phyloP scores from a whole-genome alignment of 2,888 invertebrate genomes.

The Mesoligia furuncula region DNA sequence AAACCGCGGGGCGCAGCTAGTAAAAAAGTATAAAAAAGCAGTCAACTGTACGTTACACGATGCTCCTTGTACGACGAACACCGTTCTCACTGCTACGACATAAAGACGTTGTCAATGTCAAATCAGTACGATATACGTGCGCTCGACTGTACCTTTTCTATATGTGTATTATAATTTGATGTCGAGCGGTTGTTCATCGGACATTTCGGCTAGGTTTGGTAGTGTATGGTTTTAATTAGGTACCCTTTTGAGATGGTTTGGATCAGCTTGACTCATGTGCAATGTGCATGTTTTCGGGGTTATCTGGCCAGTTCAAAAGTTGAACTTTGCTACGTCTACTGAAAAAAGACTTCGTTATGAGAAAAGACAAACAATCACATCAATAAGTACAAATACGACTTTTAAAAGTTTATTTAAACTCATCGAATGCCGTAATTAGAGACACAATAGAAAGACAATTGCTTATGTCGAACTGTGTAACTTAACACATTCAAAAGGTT shows the following conservation, averaged over 20 bases:
- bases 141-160: conserved; percentile 29
- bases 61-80: too few relatives aligned
- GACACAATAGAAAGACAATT: too few relatives aligned
- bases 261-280: not conserved
- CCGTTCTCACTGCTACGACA: too few relatives aligned
- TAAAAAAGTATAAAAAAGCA: too few relatives aligned
- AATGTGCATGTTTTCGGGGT: not conserved
- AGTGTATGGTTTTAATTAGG: not conserved
- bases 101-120: not conserved
- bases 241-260: not conserved
- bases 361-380: too few relatives aligned
- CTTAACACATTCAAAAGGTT: too few relatives aligned
- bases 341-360: not conserved
- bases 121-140: not conserved
- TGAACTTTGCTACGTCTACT: not conserved
- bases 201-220: conserved; percentile 15
- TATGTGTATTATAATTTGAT: conserved; percentile 36
- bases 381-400: too few relatives aligned
- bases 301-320: not conserved
- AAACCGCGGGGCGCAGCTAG: too few relatives aligned
- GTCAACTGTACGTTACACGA: too few relatives aligned
- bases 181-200: not conserved
- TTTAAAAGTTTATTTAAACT: too few relatives aligned
- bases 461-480: too few relatives aligned
- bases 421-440: too few relatives aligned